Conservation (phyloP, 2,797 vertebrate species). For the Percopsis omiscomaycus region DNA sequence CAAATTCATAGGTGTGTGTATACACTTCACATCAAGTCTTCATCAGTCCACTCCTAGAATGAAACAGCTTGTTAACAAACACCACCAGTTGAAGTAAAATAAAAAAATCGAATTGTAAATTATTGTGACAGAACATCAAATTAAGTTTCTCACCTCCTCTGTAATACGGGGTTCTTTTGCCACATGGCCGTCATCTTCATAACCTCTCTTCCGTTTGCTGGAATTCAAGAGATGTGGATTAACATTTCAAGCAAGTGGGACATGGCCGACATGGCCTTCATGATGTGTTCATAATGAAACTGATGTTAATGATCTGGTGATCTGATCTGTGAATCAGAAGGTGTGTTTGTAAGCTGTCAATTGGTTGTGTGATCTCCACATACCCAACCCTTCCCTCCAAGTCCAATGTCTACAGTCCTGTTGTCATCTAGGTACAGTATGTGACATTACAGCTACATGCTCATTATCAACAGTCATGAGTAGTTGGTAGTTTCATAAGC, state of each 20-base stretch:
- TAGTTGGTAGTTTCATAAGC: conserved; percentile 35
- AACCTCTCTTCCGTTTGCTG: conserved; percentile 93
- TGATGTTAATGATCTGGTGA: too few relatives aligned
- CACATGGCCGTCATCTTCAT: conserved; percentile 87
- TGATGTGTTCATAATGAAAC: too few relatives aligned
- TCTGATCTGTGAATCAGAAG: neutral
- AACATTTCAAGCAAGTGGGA: neutral
- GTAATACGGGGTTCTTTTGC: conserved; percentile 78
- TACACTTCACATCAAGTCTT: conserved; percentile 73
- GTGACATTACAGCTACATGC: conserved; percentile 29
- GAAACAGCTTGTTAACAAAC: conserved; percentile 11
- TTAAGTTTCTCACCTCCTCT: conserved; percentile 58
- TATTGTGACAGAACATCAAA: too few relatives aligned
- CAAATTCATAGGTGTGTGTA: neutral
- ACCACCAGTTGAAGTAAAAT: neutral
- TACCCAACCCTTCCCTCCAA: conserved; percentile 16
- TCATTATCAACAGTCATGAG: conserved; percentile 32
- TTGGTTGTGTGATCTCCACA: conserved; percentile 34
- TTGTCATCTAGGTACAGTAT: conserved; percentile 19
- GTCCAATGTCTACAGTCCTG: conserved; percentile 25
- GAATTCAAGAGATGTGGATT: neutral
- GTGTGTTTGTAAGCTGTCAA: conserved; percentile 17
- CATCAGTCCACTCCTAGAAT: conserved; percentile 87
- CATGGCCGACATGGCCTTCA: too few relatives aligned
- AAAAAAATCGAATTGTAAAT: too few relatives aligned